Evolutionary conservation across 2,888 invertebrate genomes (phyloP).

Genomic region (Eulithis testata): DNA sequence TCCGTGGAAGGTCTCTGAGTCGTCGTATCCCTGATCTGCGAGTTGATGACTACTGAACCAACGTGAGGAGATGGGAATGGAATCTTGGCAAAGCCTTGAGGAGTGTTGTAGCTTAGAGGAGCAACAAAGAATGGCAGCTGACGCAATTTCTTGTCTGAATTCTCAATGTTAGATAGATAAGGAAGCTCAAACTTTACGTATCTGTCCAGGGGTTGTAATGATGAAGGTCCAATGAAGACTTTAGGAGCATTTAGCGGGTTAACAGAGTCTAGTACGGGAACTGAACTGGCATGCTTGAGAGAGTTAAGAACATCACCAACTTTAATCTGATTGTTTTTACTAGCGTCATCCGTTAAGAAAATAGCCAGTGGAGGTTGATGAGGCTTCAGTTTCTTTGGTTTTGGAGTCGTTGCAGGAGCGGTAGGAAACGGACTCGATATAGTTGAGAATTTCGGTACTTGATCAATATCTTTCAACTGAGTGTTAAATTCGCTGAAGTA

Average conservation of each 20-base stretch:
- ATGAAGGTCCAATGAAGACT: conserved; percentile 93
- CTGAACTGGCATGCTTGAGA: conserved; percentile 88
- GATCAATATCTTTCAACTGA: conserved; percentile 56
- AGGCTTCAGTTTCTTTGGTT: conserved; percentile 87
- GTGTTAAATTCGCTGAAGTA: conserved; percentile 69
- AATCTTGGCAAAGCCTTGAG: conserved; percentile 93
- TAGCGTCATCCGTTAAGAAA: conserved; percentile 86
- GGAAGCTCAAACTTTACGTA: conserved; percentile 93
- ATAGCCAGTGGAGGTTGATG: conserved; percentile 94
- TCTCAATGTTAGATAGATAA: conserved; percentile 90
- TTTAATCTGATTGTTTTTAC: conserved; percentile 80
- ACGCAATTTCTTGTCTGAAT: conserved; percentile 88
- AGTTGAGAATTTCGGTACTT: conserved; percentile 72
- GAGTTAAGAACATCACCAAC: conserved; percentile 89
- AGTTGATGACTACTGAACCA: conserved; percentile 92
- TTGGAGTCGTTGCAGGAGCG: conserved; percentile 71
- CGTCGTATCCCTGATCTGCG: conserved; percentile 67
- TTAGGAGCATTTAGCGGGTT: conserved; percentile 87
- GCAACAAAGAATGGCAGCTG: conserved; percentile 94
- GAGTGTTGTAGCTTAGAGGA: conserved; percentile 93
- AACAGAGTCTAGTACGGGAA: conserved; percentile 91
- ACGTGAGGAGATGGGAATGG: conserved; percentile 94
- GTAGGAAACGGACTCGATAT: conserved; percentile 70
- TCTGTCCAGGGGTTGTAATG: conserved; percentile 87
- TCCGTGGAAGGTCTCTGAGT: conserved; percentile 47